Base-by-base conservation (phyloP, 2,888 invertebrate species). In the Lycia hirtaria region DNA sequence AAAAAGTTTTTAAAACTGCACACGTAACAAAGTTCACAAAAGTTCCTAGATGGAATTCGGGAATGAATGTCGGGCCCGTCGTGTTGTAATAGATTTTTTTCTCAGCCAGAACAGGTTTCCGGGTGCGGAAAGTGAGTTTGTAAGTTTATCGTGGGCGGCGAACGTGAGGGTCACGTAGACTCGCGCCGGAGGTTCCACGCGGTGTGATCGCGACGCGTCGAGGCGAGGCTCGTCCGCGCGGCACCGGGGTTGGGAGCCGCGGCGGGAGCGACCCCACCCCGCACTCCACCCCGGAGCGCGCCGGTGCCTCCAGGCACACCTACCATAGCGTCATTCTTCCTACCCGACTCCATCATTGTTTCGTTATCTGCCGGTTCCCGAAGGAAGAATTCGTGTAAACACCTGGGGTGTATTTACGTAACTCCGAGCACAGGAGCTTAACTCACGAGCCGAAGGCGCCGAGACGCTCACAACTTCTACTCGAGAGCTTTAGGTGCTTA, bases 111-210 rank as follows among this genome's bases (percentile, higher is more conserved):
- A 86, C 85, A 75, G 84, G 88, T 87, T 87, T 84, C 71, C 71
- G 77, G 62, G 75, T 72, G 72, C 78, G 78, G 76, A 83, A 86
- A 83, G 82, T 78, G 81, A 85, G 81, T 85, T 86, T 81, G 72
- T 75, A 87, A 88, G 85, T 87, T 87, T 81, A 73, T 77, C 76
- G 71, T 72, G 75, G 64, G 67, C 68, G 69, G 72, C 72, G 72
- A 72, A 73, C 73, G 75, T 60, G 66, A 65, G 60, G 65, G 62
- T 71, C 64, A 73, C 80, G 76, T 81, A 80, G 77, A 72, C 81
- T 73, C 79, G 76, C 82, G 77, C 68, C 65, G 68, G 73, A 78
- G 81, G 83, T 75, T 76, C 73, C 81, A 76, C 82, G 81, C 87
- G 87, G 72, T 84, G 69, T 78, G 81, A 76, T 73, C 76, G 84